Evolutionary conservation across 2,113 vertebrate species (phyloP).

Genomic region (Gopherus evgoodei): DNA sequence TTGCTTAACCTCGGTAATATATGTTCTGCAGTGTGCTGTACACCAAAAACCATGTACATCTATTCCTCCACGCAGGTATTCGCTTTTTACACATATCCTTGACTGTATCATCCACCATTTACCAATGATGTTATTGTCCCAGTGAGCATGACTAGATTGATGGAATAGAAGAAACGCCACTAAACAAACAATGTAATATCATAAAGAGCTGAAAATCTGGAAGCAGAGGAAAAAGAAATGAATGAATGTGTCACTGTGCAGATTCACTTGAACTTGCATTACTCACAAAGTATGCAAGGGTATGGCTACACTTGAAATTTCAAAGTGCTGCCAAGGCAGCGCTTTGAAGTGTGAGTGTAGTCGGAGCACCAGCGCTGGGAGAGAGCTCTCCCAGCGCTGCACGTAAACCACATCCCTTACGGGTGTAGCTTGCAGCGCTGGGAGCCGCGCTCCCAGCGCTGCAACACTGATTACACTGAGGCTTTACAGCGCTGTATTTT

Average conservation of each 20-base stretch:
- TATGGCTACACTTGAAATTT: too few species aligned
- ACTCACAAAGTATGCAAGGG: background rate
- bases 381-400: too few species aligned
- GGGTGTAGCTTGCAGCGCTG: too few species aligned
- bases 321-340: too few species aligned
- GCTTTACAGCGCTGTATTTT: too few species aligned
- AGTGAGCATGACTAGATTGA: constrained; percentile 39
- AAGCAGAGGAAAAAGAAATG: constrained; percentile 13
- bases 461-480: too few species aligned
- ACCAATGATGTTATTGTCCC: constrained; percentile 8
- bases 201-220: constrained; percentile 20
- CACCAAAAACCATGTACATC: background rate
- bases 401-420: too few species aligned
- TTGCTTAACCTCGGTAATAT: background rate
- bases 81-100: constrained; percentile 31
- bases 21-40: background rate
- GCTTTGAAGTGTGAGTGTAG: too few species aligned
- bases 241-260: background rate
- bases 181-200: background rate
- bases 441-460: too few species aligned
- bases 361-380: too few species aligned
- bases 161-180: constrained; percentile 30
- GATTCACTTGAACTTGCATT: background rate
- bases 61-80: background rate
- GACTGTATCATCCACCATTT: background rate